phyloP scores from a whole-genome alignment of 2,113 vertebrate species.

The Siniperca chuatsi region DNA sequence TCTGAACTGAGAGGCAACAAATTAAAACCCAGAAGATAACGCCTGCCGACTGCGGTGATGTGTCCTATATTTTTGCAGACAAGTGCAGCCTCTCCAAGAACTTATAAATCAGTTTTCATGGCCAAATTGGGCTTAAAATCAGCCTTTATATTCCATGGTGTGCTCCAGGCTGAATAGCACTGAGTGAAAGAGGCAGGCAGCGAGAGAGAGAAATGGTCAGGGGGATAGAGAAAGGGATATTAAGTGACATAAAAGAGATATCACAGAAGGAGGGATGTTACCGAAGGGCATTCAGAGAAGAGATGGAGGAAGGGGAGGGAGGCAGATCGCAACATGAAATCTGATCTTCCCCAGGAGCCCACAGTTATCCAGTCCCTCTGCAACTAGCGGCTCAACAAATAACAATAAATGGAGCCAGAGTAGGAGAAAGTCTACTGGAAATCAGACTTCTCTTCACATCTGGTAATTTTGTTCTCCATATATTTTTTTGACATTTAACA shows the following conservation, averaged over 20 bases:
- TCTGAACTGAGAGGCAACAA: constrained; percentile 1
- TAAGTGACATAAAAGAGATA: constrained; percentile 78
- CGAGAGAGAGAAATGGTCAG: neutral
- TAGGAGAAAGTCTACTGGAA: constrained; percentile 14
- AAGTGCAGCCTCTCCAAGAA: neutral
- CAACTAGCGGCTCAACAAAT: constrained; percentile 62
- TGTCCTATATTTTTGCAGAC: neutral
- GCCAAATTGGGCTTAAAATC: constrained; percentile 69
- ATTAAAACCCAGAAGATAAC: constrained; percentile 7
- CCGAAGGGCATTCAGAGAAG: constrained; percentile 67
- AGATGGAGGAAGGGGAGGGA: constrained; percentile 45
- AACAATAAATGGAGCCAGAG: constrained; percentile 53
- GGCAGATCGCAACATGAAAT: constrained; percentile 69
- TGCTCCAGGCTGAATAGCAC: constrained; percentile 51
- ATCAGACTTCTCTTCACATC: constrained; percentile 37
- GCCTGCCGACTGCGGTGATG: neutral
- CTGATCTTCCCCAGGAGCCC: constrained; percentile 68
- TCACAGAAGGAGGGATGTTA: constrained; percentile 64
- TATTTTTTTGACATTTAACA: constrained; percentile 43
- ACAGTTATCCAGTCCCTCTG: constrained; percentile 56
- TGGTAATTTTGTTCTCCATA: neutral
- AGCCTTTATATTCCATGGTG: constrained; percentile 53
- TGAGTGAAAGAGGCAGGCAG: constrained; percentile 42
- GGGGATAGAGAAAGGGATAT: constrained; percentile 61
- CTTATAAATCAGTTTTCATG: constrained; percentile 51